Evolutionary conservation across 2,888 invertebrate genomes (phyloP).

Genomic region (Nysson spinosus): DNA sequence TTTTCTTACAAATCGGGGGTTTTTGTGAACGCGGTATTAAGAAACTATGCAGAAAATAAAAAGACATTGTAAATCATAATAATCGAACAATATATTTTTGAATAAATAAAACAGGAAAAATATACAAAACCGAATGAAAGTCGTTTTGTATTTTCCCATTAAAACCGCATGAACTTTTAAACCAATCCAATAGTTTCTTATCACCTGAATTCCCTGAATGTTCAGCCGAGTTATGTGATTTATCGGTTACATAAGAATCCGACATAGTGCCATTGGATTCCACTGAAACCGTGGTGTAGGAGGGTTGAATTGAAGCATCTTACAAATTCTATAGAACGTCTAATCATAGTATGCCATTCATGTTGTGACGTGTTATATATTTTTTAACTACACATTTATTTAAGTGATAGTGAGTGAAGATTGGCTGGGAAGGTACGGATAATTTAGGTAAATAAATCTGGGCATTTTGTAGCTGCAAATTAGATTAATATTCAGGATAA

Average conservation of each 20-base stretch:
- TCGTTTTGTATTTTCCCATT: no score
- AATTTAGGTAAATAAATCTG: slow-evolving; percentile 53
- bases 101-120: no score
- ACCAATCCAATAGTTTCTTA: no score
- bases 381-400: slow-evolving; percentile 61
- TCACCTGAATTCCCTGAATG: not conserved
- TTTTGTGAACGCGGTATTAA: no score
- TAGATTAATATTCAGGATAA: not conserved
- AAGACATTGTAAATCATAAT: no score
- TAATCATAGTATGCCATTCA: slow-evolving; percentile 64
- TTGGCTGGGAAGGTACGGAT: slow-evolving; percentile 44
- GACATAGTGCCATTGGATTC: slow-evolving; percentile 5
- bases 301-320: slow-evolving; percentile 23
- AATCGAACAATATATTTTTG: no score
- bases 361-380: slow-evolving; percentile 75
- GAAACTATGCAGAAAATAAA: no score
- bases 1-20: no score
- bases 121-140: no score
- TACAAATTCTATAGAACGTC: slow-evolving; percentile 38
- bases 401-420: slow-evolving; percentile 43
- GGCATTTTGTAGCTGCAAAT: no score
- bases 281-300: slow-evolving; percentile 13
- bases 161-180: no score
- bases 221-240: no score
- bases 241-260: slow-evolving; percentile 33